phyloP scores from a whole-genome alignment of 2,113 vertebrate genomes.

The Hystrix brachyura region DNA sequence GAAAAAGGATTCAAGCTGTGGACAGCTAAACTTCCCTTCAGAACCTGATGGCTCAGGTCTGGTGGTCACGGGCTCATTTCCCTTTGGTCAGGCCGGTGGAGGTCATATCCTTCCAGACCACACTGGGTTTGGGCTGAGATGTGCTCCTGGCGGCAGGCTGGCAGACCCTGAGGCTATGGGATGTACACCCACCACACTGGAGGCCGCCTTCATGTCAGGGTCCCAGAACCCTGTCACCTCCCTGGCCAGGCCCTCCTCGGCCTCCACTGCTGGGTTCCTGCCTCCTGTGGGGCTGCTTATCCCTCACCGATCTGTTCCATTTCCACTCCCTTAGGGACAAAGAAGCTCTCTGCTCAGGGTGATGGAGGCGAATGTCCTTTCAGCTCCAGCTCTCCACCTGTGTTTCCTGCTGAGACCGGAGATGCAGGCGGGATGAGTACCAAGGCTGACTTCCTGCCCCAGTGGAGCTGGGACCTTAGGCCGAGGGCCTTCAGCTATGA shows the following conservation, averaged over 20 bases:
- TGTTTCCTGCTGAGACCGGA: not conserved
- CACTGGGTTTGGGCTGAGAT: accelerated
- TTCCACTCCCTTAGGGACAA: not conserved
- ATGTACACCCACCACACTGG: accelerated
- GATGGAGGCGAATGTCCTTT: not conserved
- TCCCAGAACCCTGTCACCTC: not conserved
- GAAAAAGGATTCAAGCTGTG: not conserved
- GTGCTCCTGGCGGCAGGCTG: no score
- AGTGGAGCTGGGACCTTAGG: not conserved
- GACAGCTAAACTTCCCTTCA: not conserved
- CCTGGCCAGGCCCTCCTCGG: no score
- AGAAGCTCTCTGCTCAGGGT: not conserved
- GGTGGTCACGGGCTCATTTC: no score
- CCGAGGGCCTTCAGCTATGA: accelerated
- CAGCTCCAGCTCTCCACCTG: not conserved
- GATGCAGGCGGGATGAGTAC: not conserved
- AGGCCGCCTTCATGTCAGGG: not conserved
- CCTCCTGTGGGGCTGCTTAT: not conserved
- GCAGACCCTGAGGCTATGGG: not conserved
- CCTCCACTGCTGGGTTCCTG: not conserved
- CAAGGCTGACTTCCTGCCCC: not conserved
- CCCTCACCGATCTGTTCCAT: not conserved
- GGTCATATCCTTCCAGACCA: no score
- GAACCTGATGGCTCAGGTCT: not conserved
- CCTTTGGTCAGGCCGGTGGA: not conserved